A percentile compares a stretch with the other conserved stretches of the same genome.
These are phyloP conservation scores for Drosophila gaucha DNA, from an alignment of 2,888 invertebrate species.

Conservation along the genomic window DNA sequence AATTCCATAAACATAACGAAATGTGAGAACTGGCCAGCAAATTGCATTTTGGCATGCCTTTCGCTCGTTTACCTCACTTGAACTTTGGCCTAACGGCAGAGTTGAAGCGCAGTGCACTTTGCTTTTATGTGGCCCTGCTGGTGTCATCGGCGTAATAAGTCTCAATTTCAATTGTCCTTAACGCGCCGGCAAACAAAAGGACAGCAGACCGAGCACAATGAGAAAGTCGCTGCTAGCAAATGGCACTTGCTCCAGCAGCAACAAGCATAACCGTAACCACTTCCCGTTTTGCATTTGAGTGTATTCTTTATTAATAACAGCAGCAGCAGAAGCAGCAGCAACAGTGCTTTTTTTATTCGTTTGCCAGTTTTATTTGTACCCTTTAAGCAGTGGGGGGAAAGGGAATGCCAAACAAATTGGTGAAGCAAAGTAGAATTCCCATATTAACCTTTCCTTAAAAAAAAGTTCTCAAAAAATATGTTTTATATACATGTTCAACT, in stretches of 20 bases:
- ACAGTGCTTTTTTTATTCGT: conserved; percentile 4
- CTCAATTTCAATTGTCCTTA: conserved; percentile 74
- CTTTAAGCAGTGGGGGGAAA: neutral
- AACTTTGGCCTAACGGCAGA: conserved; percentile 48
- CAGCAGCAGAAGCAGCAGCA: conserved; percentile 6
- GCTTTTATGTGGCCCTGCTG: conserved; percentile 36
- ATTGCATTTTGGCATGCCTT: conserved; percentile 63
- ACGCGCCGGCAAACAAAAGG: conserved; percentile 43
- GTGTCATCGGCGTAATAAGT: conserved; percentile 68
- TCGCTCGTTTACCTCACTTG: conserved; percentile 36
- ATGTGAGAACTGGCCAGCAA: conserved; percentile 39
- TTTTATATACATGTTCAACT: neutral
- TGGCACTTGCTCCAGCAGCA: conserved; percentile 41
- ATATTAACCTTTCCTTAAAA: no score
- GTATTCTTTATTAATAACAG: conserved; percentile 56
- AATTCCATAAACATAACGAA: conserved; percentile 27
- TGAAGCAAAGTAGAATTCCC: no score
- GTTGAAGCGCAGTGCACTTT: conserved; percentile 33
- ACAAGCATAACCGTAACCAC: conserved; percentile 48
- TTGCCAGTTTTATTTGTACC: neutral
- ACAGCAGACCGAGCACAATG: conserved; percentile 17
- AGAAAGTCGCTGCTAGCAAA: conserved; percentile 29
- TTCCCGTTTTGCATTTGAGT: conserved; percentile 33
- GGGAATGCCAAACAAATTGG: neutral
- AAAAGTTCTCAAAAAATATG: neutral